These are phyloP conservation scores for Trichonephila clavata DNA, from an alignment of 1,140 invertebrate species.

Conservation along the genomic window DNA sequence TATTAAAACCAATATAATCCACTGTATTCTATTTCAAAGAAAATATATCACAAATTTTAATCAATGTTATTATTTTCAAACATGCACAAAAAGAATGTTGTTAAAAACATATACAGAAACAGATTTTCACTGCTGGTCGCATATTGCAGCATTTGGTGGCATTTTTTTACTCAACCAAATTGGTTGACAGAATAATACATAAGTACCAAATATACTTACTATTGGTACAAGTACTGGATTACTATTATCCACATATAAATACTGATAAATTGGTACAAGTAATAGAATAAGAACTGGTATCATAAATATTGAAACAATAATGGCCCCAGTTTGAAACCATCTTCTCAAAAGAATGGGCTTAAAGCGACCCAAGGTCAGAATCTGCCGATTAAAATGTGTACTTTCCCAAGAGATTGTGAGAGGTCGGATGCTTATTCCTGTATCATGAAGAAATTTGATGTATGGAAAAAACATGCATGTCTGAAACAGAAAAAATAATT, in stretches of 20 bases:
- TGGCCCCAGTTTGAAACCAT: conserved; percentile 44
- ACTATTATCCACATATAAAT: neutral
- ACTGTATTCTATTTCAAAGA: too few relatives aligned
- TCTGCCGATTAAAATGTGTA: neutral
- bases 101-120: too few relatives aligned
- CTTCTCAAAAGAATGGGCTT: neutral
- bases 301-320: neutral
- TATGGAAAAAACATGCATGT: conserved; percentile 41
- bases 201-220: conserved; percentile 18
- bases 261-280: neutral
- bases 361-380: neutral
- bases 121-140: too few relatives aligned
- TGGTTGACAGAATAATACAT: too few relatives aligned
- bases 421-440: neutral
- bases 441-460: conserved; percentile 21
- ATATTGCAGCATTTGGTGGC: too few relatives aligned
- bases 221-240: neutral
- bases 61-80: too few relatives aligned
- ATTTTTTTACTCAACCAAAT: too few relatives aligned
- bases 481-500: neutral
- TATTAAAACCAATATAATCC: too few relatives aligned
- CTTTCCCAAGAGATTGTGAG: neutral
- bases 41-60: too few relatives aligned
- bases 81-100: too few relatives aligned
- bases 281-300: conserved; percentile 7